Evolutionary conservation across 1,140 invertebrate species (phyloP).

Genomic region (Drosophila teissieri): DNA sequence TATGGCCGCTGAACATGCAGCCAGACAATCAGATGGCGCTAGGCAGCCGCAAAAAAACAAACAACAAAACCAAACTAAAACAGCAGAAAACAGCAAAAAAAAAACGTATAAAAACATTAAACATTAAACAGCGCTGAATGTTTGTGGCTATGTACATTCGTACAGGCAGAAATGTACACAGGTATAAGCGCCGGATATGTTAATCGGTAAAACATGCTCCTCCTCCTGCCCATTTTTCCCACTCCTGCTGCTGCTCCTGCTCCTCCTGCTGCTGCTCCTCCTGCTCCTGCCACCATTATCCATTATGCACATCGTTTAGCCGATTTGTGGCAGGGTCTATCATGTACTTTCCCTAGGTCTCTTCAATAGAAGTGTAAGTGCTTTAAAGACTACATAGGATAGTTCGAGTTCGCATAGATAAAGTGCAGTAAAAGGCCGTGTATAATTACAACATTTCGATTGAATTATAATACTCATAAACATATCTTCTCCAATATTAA

Average conservation of each 20-base stretch:
- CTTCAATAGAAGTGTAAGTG: slow-evolving; percentile 8
- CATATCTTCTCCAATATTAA: too few species aligned
- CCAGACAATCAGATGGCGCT: slow-evolving; percentile 58
- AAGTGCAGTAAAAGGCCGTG: neutral
- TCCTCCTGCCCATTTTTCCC: neutral
- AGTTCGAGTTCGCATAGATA: neutral
- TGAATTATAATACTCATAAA: too few species aligned
- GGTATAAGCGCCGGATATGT: slow-evolving; percentile 75
- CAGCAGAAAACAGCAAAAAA: too few species aligned
- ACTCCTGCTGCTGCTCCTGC: slow-evolving; percentile 29
- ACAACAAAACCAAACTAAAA: neutral
- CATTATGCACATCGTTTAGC: slow-evolving; percentile 19
- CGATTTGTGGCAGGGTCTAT: slow-evolving; percentile 36
- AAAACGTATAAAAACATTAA: neutral
- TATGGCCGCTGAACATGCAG: slow-evolving; percentile 73
- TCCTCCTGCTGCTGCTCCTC: neutral
- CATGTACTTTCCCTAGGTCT: slow-evolving; percentile 28
- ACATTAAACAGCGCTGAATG: slow-evolving; percentile 24
- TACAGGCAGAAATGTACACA: slow-evolving; percentile 29
- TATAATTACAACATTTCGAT: neutral
- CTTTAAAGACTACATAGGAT: slow-evolving; percentile 1
- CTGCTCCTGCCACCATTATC: neutral
- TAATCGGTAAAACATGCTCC: slow-evolving; percentile 70
- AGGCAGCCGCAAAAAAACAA: slow-evolving; percentile 21
- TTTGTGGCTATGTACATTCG: slow-evolving; percentile 31